Base-by-base conservation (phyloP, 2,113 vertebrate species). In the Lycocorax pyrrhopterus region DNA sequence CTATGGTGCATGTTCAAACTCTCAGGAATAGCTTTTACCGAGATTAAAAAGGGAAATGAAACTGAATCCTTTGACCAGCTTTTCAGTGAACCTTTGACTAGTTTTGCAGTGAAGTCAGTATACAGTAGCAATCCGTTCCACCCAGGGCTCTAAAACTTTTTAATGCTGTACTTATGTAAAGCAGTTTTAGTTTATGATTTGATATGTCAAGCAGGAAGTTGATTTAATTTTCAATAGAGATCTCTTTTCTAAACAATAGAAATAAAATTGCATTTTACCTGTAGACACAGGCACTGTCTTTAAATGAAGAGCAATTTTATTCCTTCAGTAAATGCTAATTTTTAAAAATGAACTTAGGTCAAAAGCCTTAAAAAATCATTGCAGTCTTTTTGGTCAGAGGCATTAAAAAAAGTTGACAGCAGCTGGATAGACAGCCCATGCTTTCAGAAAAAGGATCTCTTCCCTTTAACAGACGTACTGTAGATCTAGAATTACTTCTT, bases 31-130 rank as follows among this genome's bases (percentile, higher is more conserved):
- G 95, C 94, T 96, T 97, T 96, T 93, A 94, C 72, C 7, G 64
- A 97, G 97, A 97, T 97, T 97, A 97, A 90, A 96, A 97, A 95
- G 94, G 76, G 73, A 77, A 96, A 94, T 78, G 53, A 88, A 95
- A 94, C 29, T 7, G 69, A 96, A 94, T 80, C 59, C 73, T 96
- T 87, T 97, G 89, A 97, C 91, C 69, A 88, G 73, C 90, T 97
- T 96, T 94, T 90, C 78, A 96, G 46, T 41, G 76, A 94, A 96
- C 41, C 67, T 96, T 88, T 97, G 90, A 97, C 91, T 83, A 86
- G 67, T 82, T 97, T 96, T 94, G 84, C 81, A 97, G 59, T 63
- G 80, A 93, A 96, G 87, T 93, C 56, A 85, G 94, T 59, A 94
- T 67, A 95, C 44, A 95, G 92, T 56, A 96, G 94, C 90, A 95